Percentiles rank a stretch among this genome's conserved stretches.
Conservation (phyloP, 1,140 invertebrate genomes). For the Saxidomus purpurata region DNA sequence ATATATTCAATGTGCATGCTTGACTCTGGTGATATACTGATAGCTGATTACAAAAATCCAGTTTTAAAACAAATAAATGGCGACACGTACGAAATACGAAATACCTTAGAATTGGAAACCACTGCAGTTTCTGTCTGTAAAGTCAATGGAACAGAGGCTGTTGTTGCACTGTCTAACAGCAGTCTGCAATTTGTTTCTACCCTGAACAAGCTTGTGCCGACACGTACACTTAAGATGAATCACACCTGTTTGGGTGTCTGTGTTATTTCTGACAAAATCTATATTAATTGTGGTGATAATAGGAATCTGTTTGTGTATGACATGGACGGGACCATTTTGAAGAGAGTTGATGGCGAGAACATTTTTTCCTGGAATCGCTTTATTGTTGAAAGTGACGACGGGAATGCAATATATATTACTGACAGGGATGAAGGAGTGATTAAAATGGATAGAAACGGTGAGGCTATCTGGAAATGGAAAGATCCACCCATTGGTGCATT, state of each 20-base stretch:
- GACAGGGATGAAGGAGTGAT: background rate
- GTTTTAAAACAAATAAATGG: background rate
- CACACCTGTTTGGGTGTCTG: background rate
- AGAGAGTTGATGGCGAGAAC: background rate
- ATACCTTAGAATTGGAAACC: background rate
- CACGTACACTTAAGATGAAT: background rate
- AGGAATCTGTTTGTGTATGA: background rate
- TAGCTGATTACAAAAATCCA: background rate
- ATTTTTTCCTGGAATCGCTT: background rate
- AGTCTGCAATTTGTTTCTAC: conserved; percentile 16
- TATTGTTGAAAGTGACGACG: background rate
- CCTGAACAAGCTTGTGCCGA: background rate
- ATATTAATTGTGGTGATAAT: background rate
- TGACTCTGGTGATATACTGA: background rate
- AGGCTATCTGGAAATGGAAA: background rate
- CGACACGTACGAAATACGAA: background rate
- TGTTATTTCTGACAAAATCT: background rate
- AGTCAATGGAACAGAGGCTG: background rate
- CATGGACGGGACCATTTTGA: background rate
- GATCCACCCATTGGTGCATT: background rate
- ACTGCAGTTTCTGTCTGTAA: background rate
- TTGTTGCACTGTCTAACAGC: background rate
- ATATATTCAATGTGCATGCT: background rate
- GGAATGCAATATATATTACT: background rate
- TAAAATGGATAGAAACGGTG: background rate